These are phyloP conservation scores for Mohoua ochrocephala DNA, from an alignment of 2,113 vertebrate genomes.

Conservation along the genomic window DNA sequence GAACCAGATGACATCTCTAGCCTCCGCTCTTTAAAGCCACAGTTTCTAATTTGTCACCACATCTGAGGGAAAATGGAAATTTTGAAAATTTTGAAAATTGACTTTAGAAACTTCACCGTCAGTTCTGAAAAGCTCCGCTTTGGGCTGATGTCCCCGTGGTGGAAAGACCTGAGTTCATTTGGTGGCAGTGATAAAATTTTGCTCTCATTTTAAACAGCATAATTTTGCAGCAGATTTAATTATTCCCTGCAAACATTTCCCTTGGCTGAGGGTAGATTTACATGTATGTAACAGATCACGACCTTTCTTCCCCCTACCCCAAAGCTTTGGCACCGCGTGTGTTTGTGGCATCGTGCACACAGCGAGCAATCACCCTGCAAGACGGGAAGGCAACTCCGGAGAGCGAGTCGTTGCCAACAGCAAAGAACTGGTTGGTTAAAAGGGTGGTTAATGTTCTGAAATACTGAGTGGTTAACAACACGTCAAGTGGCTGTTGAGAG, in stretches of 20 bases:
- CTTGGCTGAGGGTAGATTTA: neutral
- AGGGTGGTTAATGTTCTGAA: conserved; percentile 17
- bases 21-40: neutral
- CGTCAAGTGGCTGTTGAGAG: conserved; percentile 1
- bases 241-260: neutral
- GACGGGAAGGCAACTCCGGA: neutral
- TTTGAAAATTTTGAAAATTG: neutral
- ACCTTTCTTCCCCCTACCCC: neutral
- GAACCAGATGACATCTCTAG: neutral
- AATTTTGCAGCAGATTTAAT: neutral
- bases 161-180: neutral
- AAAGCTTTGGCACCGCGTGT: neutral
- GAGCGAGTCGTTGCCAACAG: neutral
- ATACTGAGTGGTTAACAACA: conserved; percentile 7
- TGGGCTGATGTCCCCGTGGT: fast-evolving
- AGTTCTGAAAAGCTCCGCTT: neutral
- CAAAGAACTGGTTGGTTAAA: neutral
- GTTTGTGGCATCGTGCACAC: neutral
- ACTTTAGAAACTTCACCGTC: neutral
- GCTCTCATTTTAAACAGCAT: neutral
- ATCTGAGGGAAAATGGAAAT: neutral
- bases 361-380: neutral
- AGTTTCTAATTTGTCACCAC: neutral
- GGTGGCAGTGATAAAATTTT: neutral
- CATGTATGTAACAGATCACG: neutral